Evolutionary conservation across 2,888 invertebrate species (phyloP).

Genomic region (Leptarthrus brevirostris): DNA sequence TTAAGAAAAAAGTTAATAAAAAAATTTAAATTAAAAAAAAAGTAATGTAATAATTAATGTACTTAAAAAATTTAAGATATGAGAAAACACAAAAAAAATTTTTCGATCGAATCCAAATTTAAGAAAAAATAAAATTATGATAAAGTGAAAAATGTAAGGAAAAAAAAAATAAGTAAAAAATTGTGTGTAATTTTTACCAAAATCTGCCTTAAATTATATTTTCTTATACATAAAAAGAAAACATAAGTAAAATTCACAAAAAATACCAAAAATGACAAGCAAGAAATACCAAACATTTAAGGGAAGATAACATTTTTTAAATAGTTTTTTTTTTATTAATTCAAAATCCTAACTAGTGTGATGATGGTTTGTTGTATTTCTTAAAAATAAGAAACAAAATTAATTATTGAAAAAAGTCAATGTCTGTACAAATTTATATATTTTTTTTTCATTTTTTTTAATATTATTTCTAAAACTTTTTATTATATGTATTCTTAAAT

Average conservation of each 20-base stretch:
- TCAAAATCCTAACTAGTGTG: constrained; percentile 54
- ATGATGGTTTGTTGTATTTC: constrained; percentile 52
- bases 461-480: background rate
- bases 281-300: constrained; percentile 28
- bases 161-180: constrained; percentile 58
- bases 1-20: constrained; percentile 67
- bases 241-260: constrained; percentile 42
- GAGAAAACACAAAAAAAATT: constrained; percentile 58
- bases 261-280: constrained; percentile 10
- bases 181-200: constrained; percentile 72
- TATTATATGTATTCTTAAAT: no score
- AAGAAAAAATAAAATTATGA: constrained; percentile 57
- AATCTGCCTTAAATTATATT: constrained; percentile 78
- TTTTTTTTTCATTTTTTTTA: background rate
- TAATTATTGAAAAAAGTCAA: constrained; percentile 4
- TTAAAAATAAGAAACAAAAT: constrained; percentile 30
- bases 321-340: constrained; percentile 29
- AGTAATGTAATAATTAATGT: constrained; percentile 60
- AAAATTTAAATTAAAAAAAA: constrained; percentile 59
- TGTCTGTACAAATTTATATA: background rate
- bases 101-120: constrained; percentile 55
- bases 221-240: constrained; percentile 68
- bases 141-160: constrained; percentile 56
- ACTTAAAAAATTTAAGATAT: constrained; percentile 67
- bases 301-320: constrained; percentile 20